Percentiles rank a stretch among this genome's conserved stretches.
Conservation (phyloP, 2,113 vertebrate species). For the Clupea harengus region DNA sequence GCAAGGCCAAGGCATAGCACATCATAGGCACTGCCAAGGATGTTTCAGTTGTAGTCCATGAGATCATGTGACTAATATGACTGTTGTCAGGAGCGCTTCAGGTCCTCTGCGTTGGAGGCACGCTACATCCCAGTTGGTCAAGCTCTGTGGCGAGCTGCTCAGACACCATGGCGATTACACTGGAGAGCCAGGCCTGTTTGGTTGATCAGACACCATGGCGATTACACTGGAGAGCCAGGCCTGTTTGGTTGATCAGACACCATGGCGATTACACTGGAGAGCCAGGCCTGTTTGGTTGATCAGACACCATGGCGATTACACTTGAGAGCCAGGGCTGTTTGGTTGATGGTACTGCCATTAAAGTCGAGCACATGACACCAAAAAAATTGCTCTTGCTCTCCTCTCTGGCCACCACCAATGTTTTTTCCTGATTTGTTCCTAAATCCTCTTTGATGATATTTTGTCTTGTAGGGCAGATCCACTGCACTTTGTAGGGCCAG, state of each 20-base stretch:
- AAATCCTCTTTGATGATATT: background rate
- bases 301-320: background rate
- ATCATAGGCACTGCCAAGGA: too few species aligned
- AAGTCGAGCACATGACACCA: background rate
- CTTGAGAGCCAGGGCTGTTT: background rate
- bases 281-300: background rate
- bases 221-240: background rate
- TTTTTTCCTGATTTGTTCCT: background rate
- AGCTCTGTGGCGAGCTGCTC: background rate
- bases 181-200: background rate
- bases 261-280: background rate
- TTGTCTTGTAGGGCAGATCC: background rate
- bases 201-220: background rate
- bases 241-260: conserved; percentile 5
- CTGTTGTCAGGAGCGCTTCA: background rate
- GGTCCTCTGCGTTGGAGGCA: background rate
- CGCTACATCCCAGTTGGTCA: background rate
- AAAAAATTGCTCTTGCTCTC: background rate
- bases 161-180: background rate
- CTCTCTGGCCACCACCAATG: background rate
- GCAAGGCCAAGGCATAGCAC: too few species aligned
- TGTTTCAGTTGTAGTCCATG: background rate
- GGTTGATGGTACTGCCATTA: conserved; percentile 9
- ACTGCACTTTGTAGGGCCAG: background rate
- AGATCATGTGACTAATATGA: background rate